Base-by-base conservation (phyloP, 64 coral and sea anemone species). In the Trachythela sp. region DNA sequence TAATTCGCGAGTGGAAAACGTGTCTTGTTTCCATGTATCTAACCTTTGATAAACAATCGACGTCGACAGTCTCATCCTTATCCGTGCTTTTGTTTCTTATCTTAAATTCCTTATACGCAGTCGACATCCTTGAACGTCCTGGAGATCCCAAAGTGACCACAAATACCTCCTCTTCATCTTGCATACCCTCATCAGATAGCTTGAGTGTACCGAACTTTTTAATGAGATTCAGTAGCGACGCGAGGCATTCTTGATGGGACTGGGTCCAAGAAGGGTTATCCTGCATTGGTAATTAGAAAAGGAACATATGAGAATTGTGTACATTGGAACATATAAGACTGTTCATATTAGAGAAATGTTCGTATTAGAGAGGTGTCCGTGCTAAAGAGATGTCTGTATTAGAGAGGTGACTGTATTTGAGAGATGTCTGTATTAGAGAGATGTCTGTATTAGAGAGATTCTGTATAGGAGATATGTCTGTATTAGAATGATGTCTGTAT, bases 191-290 rank as follows among this genome's bases (percentile, higher is more conserved):
- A 31, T 35, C 84, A 22, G 85, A 88, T 9, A 83, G 83, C 89
- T 99, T 99, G 59, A 99, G 91, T 33, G 95, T 99, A 27, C 95
- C 95, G 91, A 99, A 99, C 67, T 99, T 91, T 40, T 91, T 94
- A 43, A 99, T 94, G 11, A 94, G 84, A 88, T 99, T 99, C 34
- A 99, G 84, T 54, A 94, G 39, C 51, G 85, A 94, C 0, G 93
- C 95, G 13, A 99, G 85, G 70, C 95, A 99, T 76, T 99, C 95
- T 64, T 99, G 93, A 26, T 94, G 93, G 90, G 93, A 99, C 83
- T 91, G 94, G 2, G 95, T 98, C 95, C 95, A 98, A 14, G 84
- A 58, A 6, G 80, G 42, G 22, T 84, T 92, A 26, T 85, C 85
- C 70, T 88, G 54, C 42, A 45, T 8, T 2, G 76, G 13, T 83